Conservation (phyloP, 1,140 invertebrate species). For the Callitettix versicolor region DNA sequence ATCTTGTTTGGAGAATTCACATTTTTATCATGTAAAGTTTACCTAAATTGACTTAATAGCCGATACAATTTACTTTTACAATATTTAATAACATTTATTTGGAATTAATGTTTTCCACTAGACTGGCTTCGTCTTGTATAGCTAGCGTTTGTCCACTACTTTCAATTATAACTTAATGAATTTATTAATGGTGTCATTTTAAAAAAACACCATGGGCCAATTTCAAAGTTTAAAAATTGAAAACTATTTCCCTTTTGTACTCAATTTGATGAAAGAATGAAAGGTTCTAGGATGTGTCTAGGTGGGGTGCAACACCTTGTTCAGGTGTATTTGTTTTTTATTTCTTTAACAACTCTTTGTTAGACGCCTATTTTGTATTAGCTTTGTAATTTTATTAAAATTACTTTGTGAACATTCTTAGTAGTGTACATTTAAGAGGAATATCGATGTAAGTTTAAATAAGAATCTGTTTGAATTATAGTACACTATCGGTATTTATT, state of each 20-base stretch:
- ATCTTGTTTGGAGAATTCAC: neutral
- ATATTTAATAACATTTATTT: constrained; percentile 6
- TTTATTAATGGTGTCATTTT: constrained; percentile 1
- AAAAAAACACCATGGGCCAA: constrained; percentile 5
- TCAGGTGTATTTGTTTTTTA: too few species aligned
- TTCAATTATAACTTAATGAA: constrained; percentile 3
- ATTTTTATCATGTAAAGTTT: constrained; percentile 10
- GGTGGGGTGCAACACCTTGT: too few species aligned
- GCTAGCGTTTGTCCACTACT: neutral
- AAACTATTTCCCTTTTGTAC: constrained; percentile 2
- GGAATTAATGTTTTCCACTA: neutral
- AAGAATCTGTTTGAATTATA: too few species aligned
- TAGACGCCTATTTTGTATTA: too few species aligned
- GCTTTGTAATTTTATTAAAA: too few species aligned
- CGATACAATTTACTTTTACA: constrained; percentile 7
- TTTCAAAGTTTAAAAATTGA: constrained; percentile 5
- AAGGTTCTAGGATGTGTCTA: too few species aligned
- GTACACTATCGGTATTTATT: too few species aligned
- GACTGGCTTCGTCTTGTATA: constrained; percentile 3
- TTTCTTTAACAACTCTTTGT: too few species aligned
- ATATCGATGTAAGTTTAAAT: too few species aligned
- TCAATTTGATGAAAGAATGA: neutral
- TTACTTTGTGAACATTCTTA: too few species aligned
- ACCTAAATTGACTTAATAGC: constrained; percentile 7
- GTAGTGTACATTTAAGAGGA: too few species aligned